Percentiles rank a stretch among this genome's conserved stretches.
These are phyloP conservation scores for Heterodera carotae DNA, from an alignment of 1,140 invertebrate genomes.

Conservation along the genomic window DNA sequence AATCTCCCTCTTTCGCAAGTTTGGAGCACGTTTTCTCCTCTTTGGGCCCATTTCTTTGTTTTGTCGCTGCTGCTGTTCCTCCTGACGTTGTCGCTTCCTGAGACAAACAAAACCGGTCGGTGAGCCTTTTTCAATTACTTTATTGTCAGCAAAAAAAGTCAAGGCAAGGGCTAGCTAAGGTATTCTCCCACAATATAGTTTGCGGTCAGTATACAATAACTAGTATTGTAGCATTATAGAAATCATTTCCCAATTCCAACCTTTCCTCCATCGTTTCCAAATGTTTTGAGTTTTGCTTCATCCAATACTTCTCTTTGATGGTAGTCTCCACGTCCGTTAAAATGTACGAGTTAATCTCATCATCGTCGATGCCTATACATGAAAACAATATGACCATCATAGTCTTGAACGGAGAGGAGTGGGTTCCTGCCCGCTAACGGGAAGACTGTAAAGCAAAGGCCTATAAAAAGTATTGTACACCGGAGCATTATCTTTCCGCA, in stretches of 20 bases:
- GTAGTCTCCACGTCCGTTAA: constrained; percentile 52
- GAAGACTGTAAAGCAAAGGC: not conserved
- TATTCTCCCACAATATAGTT: no score
- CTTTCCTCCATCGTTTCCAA: constrained; percentile 53
- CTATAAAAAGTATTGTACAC: no score
- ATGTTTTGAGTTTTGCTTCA: constrained; percentile 56
- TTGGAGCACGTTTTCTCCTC: constrained; percentile 20
- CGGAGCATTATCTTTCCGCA: no score
- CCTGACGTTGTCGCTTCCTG: constrained; percentile 39
- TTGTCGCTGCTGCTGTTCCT: constrained; percentile 51
- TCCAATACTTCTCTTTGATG: constrained; percentile 59
- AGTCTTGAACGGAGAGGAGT: no score
- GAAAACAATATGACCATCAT: no score
- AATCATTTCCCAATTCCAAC: constrained; percentile 27
- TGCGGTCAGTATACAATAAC: no score
- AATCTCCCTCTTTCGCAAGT: constrained; percentile 37
- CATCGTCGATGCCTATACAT: constrained; percentile 60
- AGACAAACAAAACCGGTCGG: no score
- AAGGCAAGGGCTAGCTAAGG: no score
- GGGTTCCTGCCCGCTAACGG: no score
- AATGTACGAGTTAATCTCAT: constrained; percentile 63
- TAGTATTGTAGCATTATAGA: no score
- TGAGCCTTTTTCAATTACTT: no score
- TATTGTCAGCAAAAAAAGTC: no score
- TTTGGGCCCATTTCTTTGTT: constrained; percentile 40